Percentiles rank a stretch among this genome's conserved stretches.
Conservation (phyloP, 2,113 vertebrate species). For the Oncorhynchus clarkii region DNA sequence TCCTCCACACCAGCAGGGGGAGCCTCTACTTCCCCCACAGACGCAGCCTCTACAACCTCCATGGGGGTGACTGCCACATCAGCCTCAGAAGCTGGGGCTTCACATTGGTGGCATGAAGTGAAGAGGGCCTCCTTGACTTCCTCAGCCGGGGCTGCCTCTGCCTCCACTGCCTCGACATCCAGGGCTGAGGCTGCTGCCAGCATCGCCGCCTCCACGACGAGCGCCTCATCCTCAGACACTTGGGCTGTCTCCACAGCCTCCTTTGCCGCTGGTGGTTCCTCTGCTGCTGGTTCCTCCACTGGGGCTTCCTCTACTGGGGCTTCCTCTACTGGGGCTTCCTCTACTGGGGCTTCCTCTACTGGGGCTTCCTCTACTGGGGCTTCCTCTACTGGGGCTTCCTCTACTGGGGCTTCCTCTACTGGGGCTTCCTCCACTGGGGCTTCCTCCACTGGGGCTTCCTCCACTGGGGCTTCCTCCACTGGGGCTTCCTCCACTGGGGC, state of each 20-base stretch:
- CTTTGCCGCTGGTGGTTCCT: not conserved
- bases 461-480: no score
- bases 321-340: not conserved
- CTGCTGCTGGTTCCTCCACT: not conserved
- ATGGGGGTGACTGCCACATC: no score
- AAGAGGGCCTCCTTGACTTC: not conserved
- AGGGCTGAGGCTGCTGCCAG: conserved; percentile 39
- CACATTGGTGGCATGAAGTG: not conserved
- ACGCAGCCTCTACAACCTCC: not conserved
- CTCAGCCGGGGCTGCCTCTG: conserved; percentile 28
- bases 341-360: not conserved
- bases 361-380: conserved; percentile 1
- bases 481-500: no score
- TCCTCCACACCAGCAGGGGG: conserved; percentile 27
- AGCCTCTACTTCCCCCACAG: conserved; percentile 13
- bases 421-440: not conserved
- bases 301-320: not conserved
- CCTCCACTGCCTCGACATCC: conserved; percentile 19
- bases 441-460: not conserved
- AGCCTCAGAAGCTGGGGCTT: not conserved
- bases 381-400: conserved; percentile 1
- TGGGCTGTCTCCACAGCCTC: not conserved
- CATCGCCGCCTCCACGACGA: not conserved
- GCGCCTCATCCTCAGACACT: not conserved
- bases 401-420: not conserved